Conservation (phyloP, 35 echinoderm and acorn worm genomes). For the Heliocidaris tuberculata region DNA sequence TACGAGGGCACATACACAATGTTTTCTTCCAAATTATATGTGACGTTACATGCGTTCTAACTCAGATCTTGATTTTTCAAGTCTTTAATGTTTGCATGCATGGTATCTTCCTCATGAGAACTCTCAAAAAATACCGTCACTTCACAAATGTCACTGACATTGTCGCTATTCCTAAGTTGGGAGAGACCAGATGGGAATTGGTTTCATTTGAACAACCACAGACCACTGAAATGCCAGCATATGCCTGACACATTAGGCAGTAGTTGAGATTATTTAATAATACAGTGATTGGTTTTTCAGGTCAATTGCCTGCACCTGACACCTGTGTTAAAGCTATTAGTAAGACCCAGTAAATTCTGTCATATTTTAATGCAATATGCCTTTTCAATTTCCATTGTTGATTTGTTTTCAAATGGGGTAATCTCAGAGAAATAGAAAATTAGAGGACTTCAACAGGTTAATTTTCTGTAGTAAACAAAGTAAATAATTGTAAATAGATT, state of each 20-base stretch:
- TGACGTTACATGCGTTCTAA: too few species aligned
- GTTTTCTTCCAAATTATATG: too few species aligned
- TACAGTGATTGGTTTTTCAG: neutral
- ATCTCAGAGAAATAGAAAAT: neutral
- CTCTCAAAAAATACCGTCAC: too few species aligned
- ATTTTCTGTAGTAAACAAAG: neutral
- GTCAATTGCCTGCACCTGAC: neutral
- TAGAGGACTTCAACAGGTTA: neutral
- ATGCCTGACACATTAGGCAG: neutral
- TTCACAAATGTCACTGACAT: neutral
- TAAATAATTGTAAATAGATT: neutral
- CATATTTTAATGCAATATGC: neutral
- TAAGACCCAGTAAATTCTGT: neutral
- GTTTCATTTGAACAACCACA: constrained; percentile 17
- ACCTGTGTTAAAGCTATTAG: neutral
- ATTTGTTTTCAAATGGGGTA: neutral
- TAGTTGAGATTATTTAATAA: neutral
- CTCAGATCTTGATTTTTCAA: too few species aligned
- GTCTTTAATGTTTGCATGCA: too few species aligned
- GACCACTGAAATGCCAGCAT: neutral
- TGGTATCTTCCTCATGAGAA: too few species aligned
- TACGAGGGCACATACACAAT: too few species aligned
- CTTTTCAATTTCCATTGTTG: neutral
- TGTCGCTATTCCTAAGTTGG: neutral
- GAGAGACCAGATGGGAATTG: neutral